These are phyloP conservation scores for Zophobas morio DNA, from an alignment of 1,140 invertebrate species.

Conservation along the genomic window DNA sequence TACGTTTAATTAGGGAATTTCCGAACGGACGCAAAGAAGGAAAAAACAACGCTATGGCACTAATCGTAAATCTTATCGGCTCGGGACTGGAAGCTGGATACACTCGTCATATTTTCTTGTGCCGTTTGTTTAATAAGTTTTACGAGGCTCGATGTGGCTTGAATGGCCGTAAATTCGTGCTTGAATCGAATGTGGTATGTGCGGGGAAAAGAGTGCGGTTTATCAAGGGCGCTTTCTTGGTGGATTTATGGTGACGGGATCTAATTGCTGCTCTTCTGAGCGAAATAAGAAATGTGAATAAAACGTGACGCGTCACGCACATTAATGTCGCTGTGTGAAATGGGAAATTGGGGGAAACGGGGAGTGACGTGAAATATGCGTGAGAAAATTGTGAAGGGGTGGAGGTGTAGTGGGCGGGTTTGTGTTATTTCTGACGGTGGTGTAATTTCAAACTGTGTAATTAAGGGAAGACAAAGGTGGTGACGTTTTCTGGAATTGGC, in stretches of 20 bases:
- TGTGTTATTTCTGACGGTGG: no score
- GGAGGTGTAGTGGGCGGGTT: no score
- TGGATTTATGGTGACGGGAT: slow-evolving; percentile 21
- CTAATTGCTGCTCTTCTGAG: slow-evolving; percentile 10
- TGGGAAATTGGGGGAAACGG: no score
- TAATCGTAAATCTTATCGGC: slow-evolving; percentile 33
- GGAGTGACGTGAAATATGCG: no score
- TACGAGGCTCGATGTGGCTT: slow-evolving; percentile 23
- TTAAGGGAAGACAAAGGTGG: no score
- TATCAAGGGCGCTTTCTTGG: not conserved
- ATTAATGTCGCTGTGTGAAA: not conserved
- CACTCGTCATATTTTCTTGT: slow-evolving; percentile 38
- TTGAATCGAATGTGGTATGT: slow-evolving; percentile 5
- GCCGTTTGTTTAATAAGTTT: slow-evolving; percentile 39
- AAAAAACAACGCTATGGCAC: slow-evolving; percentile 5
- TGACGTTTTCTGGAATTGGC: no score
- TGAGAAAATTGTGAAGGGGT: no score
- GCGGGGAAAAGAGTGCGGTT: not conserved
- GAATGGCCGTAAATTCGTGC: slow-evolving; percentile 24
- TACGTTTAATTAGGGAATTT: slow-evolving; percentile 28
- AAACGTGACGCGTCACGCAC: slow-evolving; percentile 13
- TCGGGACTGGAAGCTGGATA: not conserved
- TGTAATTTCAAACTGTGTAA: no score
- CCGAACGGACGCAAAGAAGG: not conserved
- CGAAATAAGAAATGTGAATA: slow-evolving; percentile 4